Conservation (phyloP, 2,797 vertebrate species). For the Mus spretus region DNA sequence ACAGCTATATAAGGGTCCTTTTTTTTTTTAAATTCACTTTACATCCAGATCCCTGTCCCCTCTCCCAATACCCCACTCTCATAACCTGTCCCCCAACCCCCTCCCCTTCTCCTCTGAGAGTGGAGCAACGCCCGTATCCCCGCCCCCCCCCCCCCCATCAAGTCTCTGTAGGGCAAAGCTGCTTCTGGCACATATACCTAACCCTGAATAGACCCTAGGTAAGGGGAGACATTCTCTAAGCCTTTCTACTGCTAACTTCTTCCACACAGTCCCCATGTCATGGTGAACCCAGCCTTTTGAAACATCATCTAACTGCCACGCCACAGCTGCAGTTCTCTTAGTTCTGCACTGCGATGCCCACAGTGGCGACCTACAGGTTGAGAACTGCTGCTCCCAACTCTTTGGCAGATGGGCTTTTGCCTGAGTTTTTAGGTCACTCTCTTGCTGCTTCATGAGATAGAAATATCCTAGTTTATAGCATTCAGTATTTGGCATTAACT, state of each 20-base stretch:
- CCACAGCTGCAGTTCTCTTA: neutral
- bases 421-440: neutral
- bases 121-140: neutral
- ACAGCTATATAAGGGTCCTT: neutral
- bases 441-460: neutral
- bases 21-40: neutral
- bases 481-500: neutral
- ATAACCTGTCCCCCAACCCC: too few relatives aligned
- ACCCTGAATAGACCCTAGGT: neutral
- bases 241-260: neutral
- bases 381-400: neutral
- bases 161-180: neutral
- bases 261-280: neutral
- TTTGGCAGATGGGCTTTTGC: neutral
- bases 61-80: neutral
- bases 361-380: neutral
- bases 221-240: neutral
- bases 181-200: neutral
- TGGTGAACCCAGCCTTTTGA: neutral
- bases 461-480: neutral
- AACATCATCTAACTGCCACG: neutral
- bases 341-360: fast-evolving
- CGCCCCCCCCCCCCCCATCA: neutral
- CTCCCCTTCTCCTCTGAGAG: neutral
- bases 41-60: neutral